These are phyloP conservation scores for Drosophila paranaensis DNA, from an alignment of 2,888 invertebrate species.

Conservation along the genomic window DNA sequence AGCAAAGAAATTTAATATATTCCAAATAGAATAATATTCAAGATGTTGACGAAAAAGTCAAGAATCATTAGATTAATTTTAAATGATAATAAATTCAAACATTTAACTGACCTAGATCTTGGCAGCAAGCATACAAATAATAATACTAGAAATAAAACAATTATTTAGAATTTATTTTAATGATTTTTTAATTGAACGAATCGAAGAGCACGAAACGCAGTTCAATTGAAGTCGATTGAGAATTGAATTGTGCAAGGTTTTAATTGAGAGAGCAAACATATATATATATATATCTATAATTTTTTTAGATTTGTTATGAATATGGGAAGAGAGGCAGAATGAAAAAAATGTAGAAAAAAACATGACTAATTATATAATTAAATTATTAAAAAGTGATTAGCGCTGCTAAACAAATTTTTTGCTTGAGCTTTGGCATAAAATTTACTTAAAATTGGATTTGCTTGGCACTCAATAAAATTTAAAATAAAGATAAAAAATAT, in stretches of 20 bases:
- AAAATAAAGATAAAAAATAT: neutral
- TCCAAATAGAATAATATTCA: neutral
- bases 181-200: slow-evolving; percentile 32
- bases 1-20: neutral
- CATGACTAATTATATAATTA: neutral
- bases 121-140: no score
- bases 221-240: slow-evolving; percentile 29
- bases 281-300: no score
- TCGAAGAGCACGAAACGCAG: neutral
- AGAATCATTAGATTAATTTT: neutral
- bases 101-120: neutral
- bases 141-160: neutral
- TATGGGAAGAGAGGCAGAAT: neutral
- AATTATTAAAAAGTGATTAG: neutral
- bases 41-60: neutral
- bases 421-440: neutral
- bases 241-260: neutral
- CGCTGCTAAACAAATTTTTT: neutral
- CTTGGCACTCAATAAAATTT: no score
- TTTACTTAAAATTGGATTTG: neutral
- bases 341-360: neutral
- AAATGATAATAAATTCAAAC: no score
- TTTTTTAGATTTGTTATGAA: neutral
- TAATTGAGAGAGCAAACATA: neutral
- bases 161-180: neutral